Evolutionary conservation across 2,797 vertebrate species (phyloP).

Genomic region (Enteromius fasciolatus): DNA sequence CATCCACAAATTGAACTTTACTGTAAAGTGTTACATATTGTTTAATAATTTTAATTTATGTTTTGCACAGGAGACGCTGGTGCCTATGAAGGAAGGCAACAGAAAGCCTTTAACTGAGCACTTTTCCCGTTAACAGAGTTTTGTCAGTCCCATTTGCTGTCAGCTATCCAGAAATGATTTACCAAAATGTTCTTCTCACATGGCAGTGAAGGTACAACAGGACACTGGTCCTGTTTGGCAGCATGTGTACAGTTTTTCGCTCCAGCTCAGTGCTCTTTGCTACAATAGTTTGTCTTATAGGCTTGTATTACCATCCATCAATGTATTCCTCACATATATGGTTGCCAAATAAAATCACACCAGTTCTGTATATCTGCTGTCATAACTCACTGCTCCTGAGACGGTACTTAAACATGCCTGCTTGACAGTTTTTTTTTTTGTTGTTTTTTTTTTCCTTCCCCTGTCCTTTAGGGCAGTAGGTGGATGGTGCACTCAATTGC

Average conservation of each 20-base stretch:
- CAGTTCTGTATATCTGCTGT: constrained; percentile 21
- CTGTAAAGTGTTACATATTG: background rate
- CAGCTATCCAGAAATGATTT: constrained; percentile 9
- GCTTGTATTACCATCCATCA: constrained; percentile 22
- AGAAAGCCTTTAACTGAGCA: constrained; percentile 23
- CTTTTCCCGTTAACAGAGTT: constrained; percentile 25
- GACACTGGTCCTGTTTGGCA: background rate
- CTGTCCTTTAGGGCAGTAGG: constrained; percentile 2
- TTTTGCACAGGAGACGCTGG: constrained; percentile 1
- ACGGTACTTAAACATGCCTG: background rate
- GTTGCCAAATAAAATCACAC: constrained; percentile 36
- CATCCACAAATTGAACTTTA: constrained; percentile 2
- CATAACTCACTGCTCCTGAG: background rate
- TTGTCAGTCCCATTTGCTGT: background rate
- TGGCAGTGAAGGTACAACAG: background rate
- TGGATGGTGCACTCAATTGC: background rate
- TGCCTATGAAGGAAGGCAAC: background rate
- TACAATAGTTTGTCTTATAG: background rate
- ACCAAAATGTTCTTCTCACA: background rate
- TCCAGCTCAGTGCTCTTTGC: background rate
- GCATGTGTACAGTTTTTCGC: background rate
- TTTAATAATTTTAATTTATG: constrained; percentile 1
- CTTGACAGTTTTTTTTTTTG: background rate
- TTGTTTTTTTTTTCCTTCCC: background rate
- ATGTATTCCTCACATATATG: constrained; percentile 17